Conservation (phyloP, 2,888 invertebrate genomes). For the Eupeodes latifasciatus region DNA sequence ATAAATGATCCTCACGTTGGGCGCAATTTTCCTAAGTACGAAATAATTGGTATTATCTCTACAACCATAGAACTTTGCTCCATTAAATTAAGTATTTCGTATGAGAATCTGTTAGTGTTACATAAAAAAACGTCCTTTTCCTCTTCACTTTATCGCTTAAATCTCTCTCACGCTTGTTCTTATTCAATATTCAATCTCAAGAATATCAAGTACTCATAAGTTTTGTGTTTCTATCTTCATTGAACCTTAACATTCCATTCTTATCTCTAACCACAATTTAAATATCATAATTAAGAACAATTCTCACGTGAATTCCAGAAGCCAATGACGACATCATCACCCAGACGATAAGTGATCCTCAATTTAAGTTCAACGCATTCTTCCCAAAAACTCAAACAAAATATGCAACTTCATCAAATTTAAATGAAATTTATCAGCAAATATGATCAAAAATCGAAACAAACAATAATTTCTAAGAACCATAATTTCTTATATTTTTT, state of each 20-base stretch:
- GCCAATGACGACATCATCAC: slow-evolving; percentile 3
- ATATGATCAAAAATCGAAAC: slow-evolving; percentile 59
- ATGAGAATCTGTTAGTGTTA: too few species aligned
- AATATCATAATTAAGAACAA: slow-evolving; percentile 1
- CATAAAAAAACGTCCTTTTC: accelerated
- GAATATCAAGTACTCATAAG: neutral
- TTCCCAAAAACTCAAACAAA: slow-evolving; percentile 34
- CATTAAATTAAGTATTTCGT: too few species aligned
- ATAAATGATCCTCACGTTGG: too few species aligned
- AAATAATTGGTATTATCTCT: too few species aligned
- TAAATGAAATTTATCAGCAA: slow-evolving; percentile 73
- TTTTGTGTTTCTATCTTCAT: neutral
- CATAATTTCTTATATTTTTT: slow-evolving; percentile 27
- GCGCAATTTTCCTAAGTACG: too few species aligned
- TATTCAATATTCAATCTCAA: neutral
- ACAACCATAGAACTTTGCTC: too few species aligned
- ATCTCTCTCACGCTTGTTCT: too few species aligned
- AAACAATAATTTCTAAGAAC: slow-evolving; percentile 52
- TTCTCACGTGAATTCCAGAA: slow-evolving; percentile 36
- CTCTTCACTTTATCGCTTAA: too few species aligned
- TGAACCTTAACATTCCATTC: neutral
- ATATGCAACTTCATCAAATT: slow-evolving; percentile 70
- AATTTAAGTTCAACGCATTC: neutral
- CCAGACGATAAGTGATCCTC: neutral
- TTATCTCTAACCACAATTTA: slow-evolving; percentile 1